Base-by-base conservation (phyloP, 2,797 vertebrate genomes). In the Sphenodon punctatus region DNA sequence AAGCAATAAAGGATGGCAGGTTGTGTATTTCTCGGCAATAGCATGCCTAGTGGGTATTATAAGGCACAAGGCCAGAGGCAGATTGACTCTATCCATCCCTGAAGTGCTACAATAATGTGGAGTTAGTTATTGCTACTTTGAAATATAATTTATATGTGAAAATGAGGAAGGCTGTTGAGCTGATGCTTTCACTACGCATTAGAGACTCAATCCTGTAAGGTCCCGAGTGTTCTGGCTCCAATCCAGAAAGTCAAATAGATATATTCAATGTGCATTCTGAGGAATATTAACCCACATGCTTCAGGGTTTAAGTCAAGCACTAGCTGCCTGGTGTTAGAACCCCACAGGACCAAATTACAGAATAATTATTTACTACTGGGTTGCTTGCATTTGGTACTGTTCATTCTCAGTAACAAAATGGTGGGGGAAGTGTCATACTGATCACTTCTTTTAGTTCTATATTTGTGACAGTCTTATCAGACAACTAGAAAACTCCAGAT, bases 391-490 rank as follows among this genome's bases (percentile, higher is more conserved):
- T 51, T 75, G 22, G 5, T 71, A 15, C 15, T 42, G 41, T 49
- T 43, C 17, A 64, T 39, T 41, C 5, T n/a, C 43, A 30, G 16
- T 36, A 68, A 36, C 20, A 46, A 23, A 34, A 48, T 19, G 73
- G 10, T 20, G 34, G 41, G n/a, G n/a, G n/a, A n/a, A n/a, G n/a
- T n/a, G n/a, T n/a, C n/a, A n/a, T n/a, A n/a, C n/a, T n/a, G n/a
- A n/a, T n/a, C n/a, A n/a, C n/a, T n/a, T n/a, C n/a, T n/a, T n/a
- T n/a, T n/a, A n/a, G n/a, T n/a, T n/a, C 56, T 39, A 65, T 82
- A 82, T 85, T 73, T 85, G 42, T 60, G 55, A 43, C 63, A 42
- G 27, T 22, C 70, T 92, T 83, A 70, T 79, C 45, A 43, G 58
- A 81, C 59, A 19, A 51, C 17, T 30, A 72, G 13, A 48, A 36